A percentile compares a stretch with the other conserved stretches of the same genome.
These are phyloP conservation scores for Callaeas wilsoni DNA, from an alignment of 2,113 vertebrate genomes.

Conservation along the genomic window DNA sequence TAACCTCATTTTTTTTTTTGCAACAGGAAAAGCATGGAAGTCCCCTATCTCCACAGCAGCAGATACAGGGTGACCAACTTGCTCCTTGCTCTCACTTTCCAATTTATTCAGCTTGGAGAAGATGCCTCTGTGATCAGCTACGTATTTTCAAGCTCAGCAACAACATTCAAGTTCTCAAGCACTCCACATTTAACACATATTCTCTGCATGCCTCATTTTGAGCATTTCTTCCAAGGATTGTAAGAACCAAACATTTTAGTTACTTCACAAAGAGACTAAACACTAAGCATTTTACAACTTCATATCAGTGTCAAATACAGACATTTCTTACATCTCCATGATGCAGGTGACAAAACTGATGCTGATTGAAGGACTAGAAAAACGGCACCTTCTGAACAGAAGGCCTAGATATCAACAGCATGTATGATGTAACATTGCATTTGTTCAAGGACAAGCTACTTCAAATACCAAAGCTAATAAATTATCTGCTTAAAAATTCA, in stretches of 20 bases:
- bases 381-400: background rate
- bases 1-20: background rate
- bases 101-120: background rate
- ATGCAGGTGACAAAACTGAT: background rate
- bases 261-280: background rate
- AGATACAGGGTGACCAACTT: background rate
- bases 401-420: background rate
- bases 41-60: background rate
- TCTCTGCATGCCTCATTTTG: background rate
- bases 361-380: background rate
- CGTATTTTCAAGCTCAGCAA: background rate
- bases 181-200: background rate
- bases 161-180: background rate
- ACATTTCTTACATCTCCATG: background rate
- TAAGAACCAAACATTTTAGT: background rate
- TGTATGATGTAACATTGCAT: background rate
- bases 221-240: background rate
- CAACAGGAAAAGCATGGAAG: background rate
- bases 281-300: background rate
- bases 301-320: background rate
- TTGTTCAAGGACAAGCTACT: conserved; percentile 20
- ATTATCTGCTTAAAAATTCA: background rate
- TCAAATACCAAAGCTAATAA: background rate
- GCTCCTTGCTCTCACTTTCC: background rate
- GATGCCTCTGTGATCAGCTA: background rate